Base-by-base conservation (phyloP, 1,140 invertebrate genomes). In the Dendrolimus kikuchii region DNA sequence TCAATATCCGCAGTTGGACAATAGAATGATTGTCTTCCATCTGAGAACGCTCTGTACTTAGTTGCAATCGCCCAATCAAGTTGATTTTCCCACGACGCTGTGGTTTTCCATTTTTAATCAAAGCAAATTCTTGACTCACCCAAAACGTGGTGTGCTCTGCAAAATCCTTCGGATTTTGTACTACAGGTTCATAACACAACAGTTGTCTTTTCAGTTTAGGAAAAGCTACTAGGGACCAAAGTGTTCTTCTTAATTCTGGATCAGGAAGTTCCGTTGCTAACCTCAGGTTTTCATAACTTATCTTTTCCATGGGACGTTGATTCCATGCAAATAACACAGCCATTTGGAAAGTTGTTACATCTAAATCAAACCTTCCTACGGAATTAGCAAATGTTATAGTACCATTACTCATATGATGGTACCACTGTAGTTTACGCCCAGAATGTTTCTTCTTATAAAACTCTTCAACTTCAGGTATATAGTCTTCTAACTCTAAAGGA, bases 311-410 rank as follows among this genome's bases (percentile, higher is more conserved):
- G 38, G 95, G 94, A 67, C 98, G 89, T 80, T 99, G 96, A 90
- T 99, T 99, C 98, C 98, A 99, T 6, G 96, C 96, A 89, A 99
- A 99, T 10, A 99, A 88, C n/a, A 99, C 97, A 53, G 97, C 97
- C 97, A 99, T 99, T 93, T 99, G 99, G 86, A 99, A 99, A 37
- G 98, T 99, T 5, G 98, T 99, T 4, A 99, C 97, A 82, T 99
- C 99, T 57, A 99, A 89, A 88, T 99, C 99, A 88, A 97, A 99
- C 69, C 95, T 93, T 6, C 98, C 98, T 45, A 96, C 92, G 73
- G 94, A 92, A 87, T 98, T 99, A 4, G 92, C 91, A 90, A 99
- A 99, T 45, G 96, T 98, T 62, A 99, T 97, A 40, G 96, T 98
- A 67, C 98, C 98, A 90, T 99, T 99, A 46, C 98, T 99, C 97